A percentile compares a stretch with the other conserved stretches of the same genome.
phyloP scores from a whole-genome alignment of 2,797 vertebrate genomes.

The Phyllotis vaccarum region DNA sequence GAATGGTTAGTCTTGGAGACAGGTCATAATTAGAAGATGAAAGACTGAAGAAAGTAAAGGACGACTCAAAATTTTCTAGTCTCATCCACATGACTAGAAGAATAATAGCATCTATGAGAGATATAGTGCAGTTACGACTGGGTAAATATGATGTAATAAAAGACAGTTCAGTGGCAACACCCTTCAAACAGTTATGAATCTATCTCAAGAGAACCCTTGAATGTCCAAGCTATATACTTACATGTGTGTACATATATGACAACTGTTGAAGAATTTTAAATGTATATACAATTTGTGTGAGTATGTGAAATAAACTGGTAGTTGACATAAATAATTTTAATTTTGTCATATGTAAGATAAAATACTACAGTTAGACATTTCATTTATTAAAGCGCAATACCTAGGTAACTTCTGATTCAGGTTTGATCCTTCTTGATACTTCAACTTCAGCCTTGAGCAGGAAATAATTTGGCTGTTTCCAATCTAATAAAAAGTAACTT shows the following conservation, averaged over 20 bases:
- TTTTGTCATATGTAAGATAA: slow-evolving; percentile 35
- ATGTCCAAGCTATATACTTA: neutral
- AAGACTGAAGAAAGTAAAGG: slow-evolving; percentile 63
- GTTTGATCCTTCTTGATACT: neutral
- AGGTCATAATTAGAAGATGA: slow-evolving; percentile 63
- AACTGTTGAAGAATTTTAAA: neutral
- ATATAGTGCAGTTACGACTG: neutral
- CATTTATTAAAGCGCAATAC: neutral
- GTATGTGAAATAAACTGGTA: neutral
- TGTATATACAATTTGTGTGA: neutral
- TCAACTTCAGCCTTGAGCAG: neutral
- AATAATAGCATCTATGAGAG: slow-evolving; percentile 53
- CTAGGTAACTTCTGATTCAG: neutral
- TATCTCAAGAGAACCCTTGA: neutral
- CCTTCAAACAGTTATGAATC: neutral
- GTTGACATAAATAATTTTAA: neutral
- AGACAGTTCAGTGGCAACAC: neutral
- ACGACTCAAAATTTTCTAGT: slow-evolving; percentile 41
- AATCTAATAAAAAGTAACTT: neutral
- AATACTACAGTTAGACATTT: slow-evolving; percentile 6
- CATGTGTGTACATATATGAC: neutral
- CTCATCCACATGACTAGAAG: slow-evolving; percentile 56
- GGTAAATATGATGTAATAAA: neutral
- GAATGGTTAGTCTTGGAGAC: slow-evolving; percentile 49
- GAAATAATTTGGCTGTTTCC: neutral